Evolutionary conservation across 2,797 vertebrate genomes (phyloP).

Genomic region (Enoplosus armatus): DNA sequence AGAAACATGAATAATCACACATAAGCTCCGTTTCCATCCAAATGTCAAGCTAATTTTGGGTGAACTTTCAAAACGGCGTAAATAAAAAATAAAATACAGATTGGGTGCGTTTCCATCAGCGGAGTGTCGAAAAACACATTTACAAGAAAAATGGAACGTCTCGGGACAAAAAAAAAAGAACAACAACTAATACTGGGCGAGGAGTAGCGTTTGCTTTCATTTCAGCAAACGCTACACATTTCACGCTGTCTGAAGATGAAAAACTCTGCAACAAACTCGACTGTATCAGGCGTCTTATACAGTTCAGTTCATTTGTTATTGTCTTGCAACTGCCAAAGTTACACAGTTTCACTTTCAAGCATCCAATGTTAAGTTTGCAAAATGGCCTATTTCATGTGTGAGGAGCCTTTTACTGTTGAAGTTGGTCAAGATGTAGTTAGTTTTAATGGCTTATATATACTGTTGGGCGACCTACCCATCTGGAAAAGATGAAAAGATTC

Average conservation of each 20-base stretch:
- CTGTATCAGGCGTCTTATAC: background rate
- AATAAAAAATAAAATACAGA: conserved; percentile 26
- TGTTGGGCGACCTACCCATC: no score
- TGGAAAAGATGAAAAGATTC: no score
- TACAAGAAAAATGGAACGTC: conserved; percentile 19
- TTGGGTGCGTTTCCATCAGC: conserved; percentile 12
- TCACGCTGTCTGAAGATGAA: background rate
- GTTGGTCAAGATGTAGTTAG: background rate
- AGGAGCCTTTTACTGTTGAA: no score
- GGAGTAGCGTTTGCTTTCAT: conserved; percentile 14
- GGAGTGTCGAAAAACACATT: conserved; percentile 33
- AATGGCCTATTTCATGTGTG: background rate
- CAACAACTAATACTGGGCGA: background rate
- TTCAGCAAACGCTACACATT: conserved; percentile 16
- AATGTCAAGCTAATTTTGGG: conserved; percentile 56
- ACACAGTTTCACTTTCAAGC: background rate
- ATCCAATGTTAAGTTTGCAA: background rate
- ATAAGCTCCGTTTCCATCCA: conserved; percentile 71
- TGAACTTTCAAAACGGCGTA: conserved; percentile 34
- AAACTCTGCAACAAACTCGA: background rate
- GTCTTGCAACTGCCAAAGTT: background rate
- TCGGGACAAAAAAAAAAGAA: no score
- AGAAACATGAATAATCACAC: conserved; percentile 65
- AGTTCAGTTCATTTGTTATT: background rate
- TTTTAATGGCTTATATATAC: background rate